Evolutionary conservation across 2,113 vertebrate species (phyloP).

Genomic region (Psilopsiagon aymara): DNA sequence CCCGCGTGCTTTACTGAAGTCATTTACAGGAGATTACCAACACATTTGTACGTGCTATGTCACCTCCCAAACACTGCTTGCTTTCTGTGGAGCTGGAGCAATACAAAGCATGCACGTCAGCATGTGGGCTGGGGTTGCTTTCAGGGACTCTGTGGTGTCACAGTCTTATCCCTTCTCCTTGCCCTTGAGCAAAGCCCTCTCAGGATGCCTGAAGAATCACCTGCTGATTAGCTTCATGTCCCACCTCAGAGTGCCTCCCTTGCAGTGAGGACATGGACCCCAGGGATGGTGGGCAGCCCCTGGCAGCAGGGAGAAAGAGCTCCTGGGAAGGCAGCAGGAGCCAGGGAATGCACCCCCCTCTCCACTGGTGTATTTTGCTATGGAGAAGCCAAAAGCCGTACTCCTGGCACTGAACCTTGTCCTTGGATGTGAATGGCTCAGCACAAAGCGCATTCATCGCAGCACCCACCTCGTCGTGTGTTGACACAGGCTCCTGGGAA

Average conservation of each 20-base stretch:
- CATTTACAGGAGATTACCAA: background rate
- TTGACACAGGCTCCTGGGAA: background rate
- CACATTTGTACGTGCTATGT: background rate
- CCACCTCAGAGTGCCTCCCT: background rate
- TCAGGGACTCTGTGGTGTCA: background rate
- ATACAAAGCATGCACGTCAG: accelerated
- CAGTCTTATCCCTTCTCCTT: background rate
- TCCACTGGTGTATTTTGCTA: background rate
- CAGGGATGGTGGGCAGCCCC: background rate
- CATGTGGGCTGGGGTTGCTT: background rate
- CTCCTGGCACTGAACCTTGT: background rate
- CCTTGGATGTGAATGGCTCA: background rate
- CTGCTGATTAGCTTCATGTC: background rate
- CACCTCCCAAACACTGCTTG: background rate
- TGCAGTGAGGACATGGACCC: accelerated
- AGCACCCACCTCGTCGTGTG: background rate
- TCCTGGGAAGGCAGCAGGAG: background rate
- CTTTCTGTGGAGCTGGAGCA: accelerated
- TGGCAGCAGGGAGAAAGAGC: background rate
- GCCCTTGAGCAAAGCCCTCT: background rate
- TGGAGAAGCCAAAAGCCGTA: background rate
- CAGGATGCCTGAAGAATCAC: background rate
- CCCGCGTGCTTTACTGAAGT: background rate
- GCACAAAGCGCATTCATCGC: accelerated
- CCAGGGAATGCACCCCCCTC: too few relatives aligned